Base-by-base conservation (phyloP, 2,797 vertebrate genomes). In the Tolypeutes matacus region DNA sequence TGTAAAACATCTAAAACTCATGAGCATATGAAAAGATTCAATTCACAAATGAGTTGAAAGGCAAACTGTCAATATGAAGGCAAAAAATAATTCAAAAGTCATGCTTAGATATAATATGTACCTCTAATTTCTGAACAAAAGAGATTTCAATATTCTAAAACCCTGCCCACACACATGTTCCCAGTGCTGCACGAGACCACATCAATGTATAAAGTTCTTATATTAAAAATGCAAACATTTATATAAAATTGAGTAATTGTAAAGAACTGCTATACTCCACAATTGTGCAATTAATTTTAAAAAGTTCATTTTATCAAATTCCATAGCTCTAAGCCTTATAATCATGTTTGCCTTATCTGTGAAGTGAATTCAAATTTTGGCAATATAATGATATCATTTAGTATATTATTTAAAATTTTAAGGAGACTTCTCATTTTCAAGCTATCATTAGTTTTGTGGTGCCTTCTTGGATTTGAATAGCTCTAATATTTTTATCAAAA, bases 1-100 rank as follows among this genome's bases (percentile, higher is more conserved):
- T 13, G 12, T 64, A 64, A 93, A 95, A 89, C 49, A 86, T 36
- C 29, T 81, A 3, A 92, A 92, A 60, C 60, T 82, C 67, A 53
- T 42, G 46, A 94, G 12, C 27, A 4, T 53, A 0, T 0, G 27
- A 62, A 84, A 77, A 75, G 15, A 60, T 73, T 69, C 77, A 36
- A 60, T 93, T 96, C 13, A 49, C 12, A 72, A 89, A 83, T 96
- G 17, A 46, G 11, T 89, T 89, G 49, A 72, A 0, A 13, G 27
- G 12, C 12, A 56, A 27, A 76, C 15, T 70, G 29, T 20, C 89
- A 51, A 94, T 27, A 92, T 4, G 67, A 53, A 60, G 31, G 29
- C 77, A 85, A 58, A 85, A 94, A 81, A 75, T 58, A 11, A 87
- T 70, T 72, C 65, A 14, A 36, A 70, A 34, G 21, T 27, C 20